Conservation (phyloP, 2,113 vertebrate species). For the Brienomyrus brachyistius region DNA sequence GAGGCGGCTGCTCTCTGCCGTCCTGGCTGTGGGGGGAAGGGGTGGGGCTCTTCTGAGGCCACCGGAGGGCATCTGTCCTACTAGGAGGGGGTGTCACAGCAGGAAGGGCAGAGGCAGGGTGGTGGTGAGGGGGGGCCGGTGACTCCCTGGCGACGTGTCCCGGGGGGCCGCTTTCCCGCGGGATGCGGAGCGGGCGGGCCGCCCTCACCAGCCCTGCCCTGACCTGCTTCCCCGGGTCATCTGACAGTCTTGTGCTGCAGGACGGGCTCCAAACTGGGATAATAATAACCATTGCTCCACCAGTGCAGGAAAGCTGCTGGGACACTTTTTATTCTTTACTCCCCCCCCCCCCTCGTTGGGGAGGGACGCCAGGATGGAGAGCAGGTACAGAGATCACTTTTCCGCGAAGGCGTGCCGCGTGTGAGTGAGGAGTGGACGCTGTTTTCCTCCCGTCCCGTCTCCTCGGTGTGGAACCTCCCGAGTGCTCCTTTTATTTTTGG, state of each 20-base stretch:
- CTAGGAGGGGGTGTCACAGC: neutral
- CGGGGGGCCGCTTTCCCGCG: slow-evolving; percentile 6
- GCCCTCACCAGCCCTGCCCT: slow-evolving; percentile 15
- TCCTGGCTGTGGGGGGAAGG: neutral
- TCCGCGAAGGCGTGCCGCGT: neutral
- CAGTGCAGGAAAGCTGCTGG: neutral
- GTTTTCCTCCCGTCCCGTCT: neutral
- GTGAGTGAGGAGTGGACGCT: neutral
- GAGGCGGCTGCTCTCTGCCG: neutral
- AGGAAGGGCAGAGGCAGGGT: slow-evolving; percentile 8
- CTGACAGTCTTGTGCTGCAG: slow-evolving; percentile 43
- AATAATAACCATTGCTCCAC: slow-evolving; percentile 10
- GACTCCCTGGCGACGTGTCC: neutral
- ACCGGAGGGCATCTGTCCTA: neutral
- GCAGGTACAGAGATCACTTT: slow-evolving; percentile 19
- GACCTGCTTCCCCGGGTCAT: slow-evolving; percentile 29
- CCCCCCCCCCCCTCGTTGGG: neutral
- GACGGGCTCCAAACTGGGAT: slow-evolving; percentile 27
- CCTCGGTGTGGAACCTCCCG: neutral
- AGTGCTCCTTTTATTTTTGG: neutral
- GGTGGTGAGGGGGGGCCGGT: neutral
- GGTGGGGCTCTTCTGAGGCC: neutral
- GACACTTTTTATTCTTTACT: neutral
- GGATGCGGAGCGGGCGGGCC: slow-evolving; percentile 25
- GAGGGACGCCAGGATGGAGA: slow-evolving; percentile 22